Base-by-base conservation (phyloP, 2,888 invertebrate species). In the Poecilobothrus nobilitatus region DNA sequence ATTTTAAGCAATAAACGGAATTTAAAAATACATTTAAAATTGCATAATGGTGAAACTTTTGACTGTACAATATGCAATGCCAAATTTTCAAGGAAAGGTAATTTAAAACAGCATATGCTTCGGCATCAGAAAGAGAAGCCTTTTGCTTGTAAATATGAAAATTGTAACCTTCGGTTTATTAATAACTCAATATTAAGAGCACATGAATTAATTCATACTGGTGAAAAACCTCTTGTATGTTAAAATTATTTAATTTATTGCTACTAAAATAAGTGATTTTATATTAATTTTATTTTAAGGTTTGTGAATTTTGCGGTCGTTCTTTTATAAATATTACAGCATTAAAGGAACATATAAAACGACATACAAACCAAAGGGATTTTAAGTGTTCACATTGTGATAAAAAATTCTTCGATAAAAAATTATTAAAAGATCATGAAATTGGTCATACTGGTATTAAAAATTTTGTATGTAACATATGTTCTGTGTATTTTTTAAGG, bases 151-250 rank as follows among this genome's bases (percentile, higher is more conserved):
- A n/a, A 18, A 27, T 33, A 41, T 8, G 41, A 41, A 41, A 41
- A 27, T 12, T 64, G 64, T 34, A n/a, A 64, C 10, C 33, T 9
- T 9, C 15, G 64, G 9, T 64, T 64, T 18, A 5, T 64, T 4
- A 18, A 27, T 18, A 64, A 33, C 2, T 22, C 64, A 18, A 18
- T 18, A 34, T 65, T 65, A 65, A 65, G 37, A 37, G 65, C 12
- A n/a, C 65, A 65, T 37, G 65, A 65, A 65, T 12, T 15, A 37
- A 15, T n/a, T 7, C 65, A 65, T 65, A 34, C 65, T 2, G 37
- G 37, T 2, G n/a, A 34, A 18, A 64, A 64, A 34, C 18, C 27
- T 18, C 18, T 7, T 8, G 34, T 41, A 41, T 41, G 41, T 41
- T 41, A 12, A 41, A 41, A 41, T 8, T 41, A 41, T 41, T 12